Percentiles rank a stretch among this genome's conserved stretches.
Evolutionary conservation across 2,797 vertebrate genomes (phyloP).

Genomic region (Holocentrus rufus): DNA sequence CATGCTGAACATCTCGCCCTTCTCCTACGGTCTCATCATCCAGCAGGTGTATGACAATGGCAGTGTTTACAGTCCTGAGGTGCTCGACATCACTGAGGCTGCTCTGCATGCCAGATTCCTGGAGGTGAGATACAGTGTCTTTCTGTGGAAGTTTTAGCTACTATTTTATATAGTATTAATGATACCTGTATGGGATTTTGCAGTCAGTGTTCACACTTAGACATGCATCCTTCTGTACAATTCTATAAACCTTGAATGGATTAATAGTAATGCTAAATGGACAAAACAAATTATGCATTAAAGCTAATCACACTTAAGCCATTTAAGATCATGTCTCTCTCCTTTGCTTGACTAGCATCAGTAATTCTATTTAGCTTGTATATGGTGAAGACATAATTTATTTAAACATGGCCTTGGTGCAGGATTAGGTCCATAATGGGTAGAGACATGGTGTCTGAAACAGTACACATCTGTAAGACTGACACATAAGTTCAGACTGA

Average conservation of each 20-base stretch:
- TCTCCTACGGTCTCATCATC: constrained; percentile 95
- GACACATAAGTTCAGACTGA: no score
- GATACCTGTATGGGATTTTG: no score
- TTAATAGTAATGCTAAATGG: constrained; percentile 58
- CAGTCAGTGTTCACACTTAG: no score
- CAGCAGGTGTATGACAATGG: constrained; percentile 99
- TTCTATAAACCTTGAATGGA: constrained; percentile 38
- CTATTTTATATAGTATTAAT: no score
- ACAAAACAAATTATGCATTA: constrained; percentile 73
- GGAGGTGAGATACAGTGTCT: constrained; percentile 85
- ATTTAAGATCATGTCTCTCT: no score
- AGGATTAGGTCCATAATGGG: no score
- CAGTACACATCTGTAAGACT: constrained; percentile 17
- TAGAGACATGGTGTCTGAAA: constrained; percentile 71
- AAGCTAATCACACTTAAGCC: no score
- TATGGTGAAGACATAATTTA: no score
- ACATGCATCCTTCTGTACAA: no score
- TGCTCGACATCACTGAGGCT: constrained; percentile 97
- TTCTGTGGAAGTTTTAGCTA: constrained; percentile 28
- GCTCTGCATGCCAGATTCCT: constrained; percentile 92
- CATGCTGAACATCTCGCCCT: constrained; percentile 99
- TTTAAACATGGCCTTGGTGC: no score
- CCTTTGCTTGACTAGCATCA: no score
- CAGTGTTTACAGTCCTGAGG: constrained; percentile 97
- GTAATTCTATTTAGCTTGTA: no score